phyloP scores from a whole-genome alignment of 2,797 vertebrate species.

The Leuciscus waleckii region DNA sequence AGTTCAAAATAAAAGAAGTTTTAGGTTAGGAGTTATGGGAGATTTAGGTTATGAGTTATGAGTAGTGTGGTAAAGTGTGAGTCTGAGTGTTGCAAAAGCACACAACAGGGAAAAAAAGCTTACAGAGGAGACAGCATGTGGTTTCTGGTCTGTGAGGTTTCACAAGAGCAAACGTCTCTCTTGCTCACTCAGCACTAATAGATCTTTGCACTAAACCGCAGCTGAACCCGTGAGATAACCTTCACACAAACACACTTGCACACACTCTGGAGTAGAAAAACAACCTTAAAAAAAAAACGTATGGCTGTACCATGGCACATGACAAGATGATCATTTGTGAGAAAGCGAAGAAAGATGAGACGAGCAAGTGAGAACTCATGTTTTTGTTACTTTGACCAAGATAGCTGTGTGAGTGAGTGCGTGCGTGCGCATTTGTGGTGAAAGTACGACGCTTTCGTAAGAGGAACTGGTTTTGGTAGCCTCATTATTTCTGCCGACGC shows the following conservation, averaged over 20 bases:
- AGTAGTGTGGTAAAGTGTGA: background rate
- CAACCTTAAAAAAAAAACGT: constrained; percentile 65
- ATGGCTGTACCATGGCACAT: constrained; percentile 53
- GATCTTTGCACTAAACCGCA: constrained; percentile 74
- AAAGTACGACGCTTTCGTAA: constrained; percentile 51
- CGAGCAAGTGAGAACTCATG: background rate
- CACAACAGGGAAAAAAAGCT: constrained; percentile 59
- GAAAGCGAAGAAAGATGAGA: constrained; percentile 33
- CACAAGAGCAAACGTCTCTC: constrained; percentile 75
- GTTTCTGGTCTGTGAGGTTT: constrained; percentile 84
- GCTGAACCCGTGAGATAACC: constrained; percentile 74
- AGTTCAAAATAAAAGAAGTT: background rate
- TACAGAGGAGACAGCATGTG: constrained; percentile 75
- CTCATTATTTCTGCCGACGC: constrained; percentile 69
- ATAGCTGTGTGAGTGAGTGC: constrained; percentile 32
- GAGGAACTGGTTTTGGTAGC: constrained; percentile 60
- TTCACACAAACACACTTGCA: constrained; percentile 46
- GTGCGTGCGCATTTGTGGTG: constrained; percentile 28
- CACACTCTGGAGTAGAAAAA: constrained; percentile 49
- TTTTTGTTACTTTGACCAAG: constrained; percentile 20
- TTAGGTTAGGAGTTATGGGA: background rate
- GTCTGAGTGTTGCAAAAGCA: constrained; percentile 15
- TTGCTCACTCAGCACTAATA: constrained; percentile 80
- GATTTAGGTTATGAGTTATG: constrained; percentile 20
- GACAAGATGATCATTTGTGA: constrained; percentile 45